Evolutionary conservation across 2,888 invertebrate genomes (phyloP), one percentile per base, ranked within the genome.

Genomic region (Ashinkailepas kermadecensis): DNA sequence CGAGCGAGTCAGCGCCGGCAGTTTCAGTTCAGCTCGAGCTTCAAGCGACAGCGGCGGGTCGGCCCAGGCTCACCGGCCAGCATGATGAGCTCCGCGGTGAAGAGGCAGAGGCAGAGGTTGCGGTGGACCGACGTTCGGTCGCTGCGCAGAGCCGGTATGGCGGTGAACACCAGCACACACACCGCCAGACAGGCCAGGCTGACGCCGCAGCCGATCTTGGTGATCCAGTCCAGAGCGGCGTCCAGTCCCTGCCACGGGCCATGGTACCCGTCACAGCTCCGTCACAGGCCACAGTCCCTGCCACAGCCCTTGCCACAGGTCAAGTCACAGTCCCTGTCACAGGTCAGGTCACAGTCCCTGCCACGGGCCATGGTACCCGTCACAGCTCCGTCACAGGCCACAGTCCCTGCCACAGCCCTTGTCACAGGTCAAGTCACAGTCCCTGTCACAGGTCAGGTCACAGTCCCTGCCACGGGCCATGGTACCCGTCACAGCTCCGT

Each of bases 41-140:
- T 39, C 39, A 39, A 4, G 39, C 1, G 39, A 4, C 39, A 39
- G 39, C 39, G 39, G 1, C 39, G 39, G 39, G 39, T 39, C 39
- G 39, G 39, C 2, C 39, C 39, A 1, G 39, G 39, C 74, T 21
- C 8, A 74, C 74, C 74, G 84, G 93, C 91, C 86, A 98, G 90
- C 89, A 98, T 96, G 82, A 97, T 90, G 84, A 96, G 89, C 89
- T 98, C 97, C 57, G 96, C 96, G 85, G 96, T 90, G 85, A 97
- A 90, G 81, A 98, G 91, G 86, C 96, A 96, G 83, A 94, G 90
- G 89, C 97, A 97, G 84, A 99, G 91, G 89, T 98, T 97, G 89
- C 96, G 95, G 90, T 97, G 97, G 87, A 98, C 97, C 78, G 96
- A 93, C 83, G 95, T 95, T 7, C 18, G 74, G 2, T 54, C 21